Evolutionary conservation across 2,888 invertebrate species (phyloP).

Genomic region (Spodoptera littoralis): DNA sequence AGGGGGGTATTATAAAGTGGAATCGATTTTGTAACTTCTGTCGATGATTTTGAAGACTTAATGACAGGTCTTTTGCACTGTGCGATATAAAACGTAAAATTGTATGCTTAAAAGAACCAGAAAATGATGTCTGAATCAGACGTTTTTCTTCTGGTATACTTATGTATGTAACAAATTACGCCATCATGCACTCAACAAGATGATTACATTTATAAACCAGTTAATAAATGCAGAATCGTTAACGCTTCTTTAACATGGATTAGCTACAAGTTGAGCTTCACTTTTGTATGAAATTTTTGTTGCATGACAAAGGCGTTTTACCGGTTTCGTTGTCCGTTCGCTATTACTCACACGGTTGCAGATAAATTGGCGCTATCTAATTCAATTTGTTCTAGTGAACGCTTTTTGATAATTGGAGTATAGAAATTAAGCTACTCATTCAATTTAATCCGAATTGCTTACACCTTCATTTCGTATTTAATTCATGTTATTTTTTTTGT

Average conservation of each 20-base stretch:
- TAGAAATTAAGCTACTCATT: slow-evolving; percentile 7
- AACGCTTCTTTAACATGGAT: slow-evolving; percentile 31
- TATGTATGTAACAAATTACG: too few relatives aligned
- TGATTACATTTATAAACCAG: too few relatives aligned
- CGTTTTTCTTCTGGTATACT: too few relatives aligned
- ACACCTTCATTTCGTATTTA: too few relatives aligned
- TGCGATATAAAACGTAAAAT: too few relatives aligned
- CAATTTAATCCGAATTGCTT: slow-evolving; percentile 3
- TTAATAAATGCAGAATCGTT: slow-evolving; percentile 4
- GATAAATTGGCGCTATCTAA: slow-evolving; percentile 35
- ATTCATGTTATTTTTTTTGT: too few relatives aligned
- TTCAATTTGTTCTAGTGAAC: slow-evolving; percentile 42
- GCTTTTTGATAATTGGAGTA: slow-evolving; percentile 15
- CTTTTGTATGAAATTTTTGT: slow-evolving; percentile 61
- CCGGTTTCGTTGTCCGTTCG: slow-evolving; percentile 58
- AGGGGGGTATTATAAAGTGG: background rate
- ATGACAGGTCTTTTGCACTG: too few relatives aligned
- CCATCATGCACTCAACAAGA: too few relatives aligned
- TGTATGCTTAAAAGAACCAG: too few relatives aligned
- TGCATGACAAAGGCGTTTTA: slow-evolving; percentile 65
- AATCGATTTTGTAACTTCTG: too few relatives aligned
- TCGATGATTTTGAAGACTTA: too few relatives aligned
- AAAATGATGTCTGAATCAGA: too few relatives aligned
- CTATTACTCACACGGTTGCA: slow-evolving; percentile 52
- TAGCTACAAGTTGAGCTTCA: slow-evolving; percentile 41